phyloP scores from a whole-genome alignment of 2,888 invertebrate species.

The Drosophila picticornis region DNA sequence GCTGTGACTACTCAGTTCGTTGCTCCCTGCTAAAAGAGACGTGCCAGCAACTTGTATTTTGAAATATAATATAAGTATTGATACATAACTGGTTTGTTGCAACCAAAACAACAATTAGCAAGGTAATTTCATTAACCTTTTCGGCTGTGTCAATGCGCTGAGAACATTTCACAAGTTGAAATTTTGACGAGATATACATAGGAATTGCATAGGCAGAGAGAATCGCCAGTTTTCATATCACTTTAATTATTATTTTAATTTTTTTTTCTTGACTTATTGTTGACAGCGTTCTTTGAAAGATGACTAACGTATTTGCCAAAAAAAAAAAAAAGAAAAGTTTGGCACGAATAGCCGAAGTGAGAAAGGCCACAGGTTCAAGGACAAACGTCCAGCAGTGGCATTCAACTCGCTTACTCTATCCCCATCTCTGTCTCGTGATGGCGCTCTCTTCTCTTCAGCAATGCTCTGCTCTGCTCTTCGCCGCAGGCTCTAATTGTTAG shows the following conservation, averaged over 20 bases:
- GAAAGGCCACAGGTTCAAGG: conserved; percentile 61
- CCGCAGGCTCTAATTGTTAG: not conserved
- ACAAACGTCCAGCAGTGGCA: conserved; percentile 56
- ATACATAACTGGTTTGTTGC: conserved; percentile 57
- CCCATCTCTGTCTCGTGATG: conserved; percentile 15
- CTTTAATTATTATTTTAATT: not conserved
- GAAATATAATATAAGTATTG: conserved; percentile 21
- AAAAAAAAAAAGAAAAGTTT: conserved; percentile 27
- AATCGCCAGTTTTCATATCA: not conserved
- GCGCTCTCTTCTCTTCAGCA: conserved; percentile 6
- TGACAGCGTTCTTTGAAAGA: conserved; percentile 13
- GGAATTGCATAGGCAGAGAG: not conserved
- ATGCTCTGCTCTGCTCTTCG: conserved; percentile 7
- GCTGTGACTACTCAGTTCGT: conserved; percentile 46
- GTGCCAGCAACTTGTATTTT: conserved; percentile 42
- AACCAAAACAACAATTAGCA: conserved; percentile 30
- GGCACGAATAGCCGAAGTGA: conserved; percentile 1
- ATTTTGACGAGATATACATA: conserved; percentile 25
- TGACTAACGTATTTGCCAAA: conserved; percentile 11
- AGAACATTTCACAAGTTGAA: conserved; percentile 49
- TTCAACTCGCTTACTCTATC: conserved; percentile 43
- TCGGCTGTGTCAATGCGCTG: conserved; percentile 46
- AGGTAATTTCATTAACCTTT: conserved; percentile 56
- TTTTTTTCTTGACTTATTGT: not conserved
- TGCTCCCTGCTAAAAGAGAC: conserved; percentile 36